Evolutionary conservation across 2,113 vertebrate species (phyloP).

Genomic region (Ovibos moschatus): DNA sequence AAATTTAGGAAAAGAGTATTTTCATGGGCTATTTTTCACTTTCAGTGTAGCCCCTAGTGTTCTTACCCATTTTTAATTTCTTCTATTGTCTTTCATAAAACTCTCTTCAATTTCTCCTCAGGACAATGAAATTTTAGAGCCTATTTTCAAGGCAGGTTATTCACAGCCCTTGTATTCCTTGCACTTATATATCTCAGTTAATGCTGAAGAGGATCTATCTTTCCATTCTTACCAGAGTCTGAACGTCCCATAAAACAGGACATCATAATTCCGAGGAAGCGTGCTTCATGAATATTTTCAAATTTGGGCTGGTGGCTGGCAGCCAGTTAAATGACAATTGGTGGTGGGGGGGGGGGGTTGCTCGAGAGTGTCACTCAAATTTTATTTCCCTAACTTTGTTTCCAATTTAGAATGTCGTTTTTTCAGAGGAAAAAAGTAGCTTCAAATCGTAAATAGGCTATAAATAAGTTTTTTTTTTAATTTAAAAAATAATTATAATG

Average conservation of each 20-base stretch:
- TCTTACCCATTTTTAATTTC: conserved; percentile 58
- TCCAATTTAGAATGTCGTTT: not conserved
- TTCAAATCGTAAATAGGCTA: not conserved
- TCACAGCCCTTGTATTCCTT: conserved; percentile 55
- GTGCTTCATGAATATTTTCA: not conserved
- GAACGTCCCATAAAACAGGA: conserved; percentile 25
- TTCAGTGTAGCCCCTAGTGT: conserved; percentile 50
- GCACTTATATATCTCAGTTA: conserved; percentile 39
- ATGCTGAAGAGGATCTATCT: not conserved
- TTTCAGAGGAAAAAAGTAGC: not conserved
- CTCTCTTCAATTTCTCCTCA: conserved; percentile 38
- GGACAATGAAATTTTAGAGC: conserved; percentile 58
- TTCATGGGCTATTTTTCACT: conserved; percentile 69
- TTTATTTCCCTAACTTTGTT: conserved; percentile 15
- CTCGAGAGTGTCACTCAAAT: not conserved
- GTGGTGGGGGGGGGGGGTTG: fast-evolving
- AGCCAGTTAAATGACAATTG: not conserved
- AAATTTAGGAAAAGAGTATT: conserved; percentile 63
- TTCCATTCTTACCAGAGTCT: conserved; percentile 7
- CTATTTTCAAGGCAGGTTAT: conserved; percentile 55
- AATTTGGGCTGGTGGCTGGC: not conserved
- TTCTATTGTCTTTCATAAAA: conserved; percentile 69
- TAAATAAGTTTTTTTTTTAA: not conserved
- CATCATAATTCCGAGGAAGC: not conserved
- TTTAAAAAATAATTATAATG: not conserved